Conservation (phyloP, 2,888 invertebrate species). For the Papilio protenor region DNA sequence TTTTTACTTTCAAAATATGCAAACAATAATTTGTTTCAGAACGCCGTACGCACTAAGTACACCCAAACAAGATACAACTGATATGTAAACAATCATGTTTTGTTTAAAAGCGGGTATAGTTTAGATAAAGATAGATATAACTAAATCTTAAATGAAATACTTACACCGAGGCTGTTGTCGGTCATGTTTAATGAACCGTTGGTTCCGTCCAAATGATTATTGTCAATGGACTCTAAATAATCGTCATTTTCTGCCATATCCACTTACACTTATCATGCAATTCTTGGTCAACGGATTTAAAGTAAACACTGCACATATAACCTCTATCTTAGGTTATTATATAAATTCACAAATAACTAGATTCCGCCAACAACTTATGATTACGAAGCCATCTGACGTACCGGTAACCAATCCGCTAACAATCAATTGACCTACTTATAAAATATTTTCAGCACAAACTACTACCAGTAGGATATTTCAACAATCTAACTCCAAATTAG, state of each 20-base stretch:
- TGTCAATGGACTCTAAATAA: slow-evolving; percentile 81
- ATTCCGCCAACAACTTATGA: slow-evolving; percentile 51
- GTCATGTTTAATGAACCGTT: slow-evolving; percentile 85
- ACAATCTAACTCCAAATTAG: slow-evolving; percentile 54
- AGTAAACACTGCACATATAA: slow-evolving; percentile 54
- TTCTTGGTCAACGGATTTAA: slow-evolving; percentile 44
- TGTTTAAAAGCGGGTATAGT: neutral
- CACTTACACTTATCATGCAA: slow-evolving; percentile 62
- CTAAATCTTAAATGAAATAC: slow-evolving; percentile 50
- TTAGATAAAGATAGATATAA: neutral
- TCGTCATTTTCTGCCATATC: slow-evolving; percentile 82
- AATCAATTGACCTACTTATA: slow-evolving; percentile 65
- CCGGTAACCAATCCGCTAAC: slow-evolving; percentile 80
- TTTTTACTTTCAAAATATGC: neutral
- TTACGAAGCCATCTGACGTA: slow-evolving; percentile 69
- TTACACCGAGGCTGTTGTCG: slow-evolving; percentile 79
- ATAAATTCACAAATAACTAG: slow-evolving; percentile 41
- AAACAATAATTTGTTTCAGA: neutral
- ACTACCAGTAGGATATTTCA: slow-evolving; percentile 53
- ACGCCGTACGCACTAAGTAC: neutral
- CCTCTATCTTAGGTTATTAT: slow-evolving; percentile 56
- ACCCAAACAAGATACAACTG: neutral
- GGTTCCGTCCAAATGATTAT: slow-evolving; percentile 85
- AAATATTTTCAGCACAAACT: slow-evolving; percentile 67
- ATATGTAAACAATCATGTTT: slow-evolving; percentile 13